Base-by-base conservation (phyloP, 1,140 invertebrate species). In the Bombus superbus region DNA sequence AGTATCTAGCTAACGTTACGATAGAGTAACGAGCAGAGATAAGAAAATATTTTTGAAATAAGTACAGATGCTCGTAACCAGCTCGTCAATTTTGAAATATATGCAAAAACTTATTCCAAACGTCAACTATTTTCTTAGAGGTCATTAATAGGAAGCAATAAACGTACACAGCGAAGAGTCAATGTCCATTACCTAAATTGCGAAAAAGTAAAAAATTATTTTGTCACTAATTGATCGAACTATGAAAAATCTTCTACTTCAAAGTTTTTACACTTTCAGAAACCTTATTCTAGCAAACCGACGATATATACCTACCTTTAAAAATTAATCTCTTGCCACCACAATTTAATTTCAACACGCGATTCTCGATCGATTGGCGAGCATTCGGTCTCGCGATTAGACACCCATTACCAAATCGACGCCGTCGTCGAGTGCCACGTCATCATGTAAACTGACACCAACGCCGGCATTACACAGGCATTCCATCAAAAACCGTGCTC, bases 351-450 rank as follows among this genome's bases (percentile, higher is more conserved):
- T 53, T 53, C 18, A 42, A 72, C 25, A 44, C 40, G 1, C 28
- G 8, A 40, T 42, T 78, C 47, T 10, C 44, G 22, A 71, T 57
- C 64, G 32, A 15, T 42, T 38, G 38, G 13, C 68, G 13, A 71
- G 74, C 76, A 38, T 32, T 59, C 76, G 18, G 68, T 59, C 28
- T 5, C 35, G 25, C 32, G 66, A 81, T 85, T 80, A 80, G 10
- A 72, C 76, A 62, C 80, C 68, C 78, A 81, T 85, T 85, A 85
- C 53, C 18, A 35, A 44, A 81, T 57, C 77, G 68, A 59, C 35
- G n/a, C 8, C 32, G 22, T 40, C 68, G 3, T 69, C 68, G 13
- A 53, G 0, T 38, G 44, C 44, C 8, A 42, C 40, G 4, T 42
- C 38, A 71, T 42, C 69, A 2, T 6, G 32, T 38, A 10, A 22